phyloP scores from a whole-genome alignment of 2,888 invertebrate genomes.

The Plagiodera versicolora region DNA sequence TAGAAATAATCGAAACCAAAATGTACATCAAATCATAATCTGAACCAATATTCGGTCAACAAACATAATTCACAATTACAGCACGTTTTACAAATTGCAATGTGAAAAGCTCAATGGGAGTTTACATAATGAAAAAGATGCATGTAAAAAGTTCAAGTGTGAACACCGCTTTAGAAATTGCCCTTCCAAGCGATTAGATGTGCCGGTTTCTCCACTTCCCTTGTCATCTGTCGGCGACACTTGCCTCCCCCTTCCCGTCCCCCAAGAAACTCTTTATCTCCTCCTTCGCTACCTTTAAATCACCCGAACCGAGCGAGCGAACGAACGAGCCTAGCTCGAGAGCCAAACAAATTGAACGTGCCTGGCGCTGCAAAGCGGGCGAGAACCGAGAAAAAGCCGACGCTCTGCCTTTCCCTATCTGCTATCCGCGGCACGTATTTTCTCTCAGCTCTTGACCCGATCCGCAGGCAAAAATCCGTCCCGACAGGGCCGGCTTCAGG shows the following conservation, averaged over 20 bases:
- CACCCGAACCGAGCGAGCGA: neutral
- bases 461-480: slow-evolving; percentile 29
- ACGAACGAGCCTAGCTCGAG: too few species aligned
- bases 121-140: too few species aligned
- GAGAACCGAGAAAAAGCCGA: slow-evolving; percentile 45
- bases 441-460: slow-evolving; percentile 44
- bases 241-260: neutral
- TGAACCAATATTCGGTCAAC: too few species aligned
- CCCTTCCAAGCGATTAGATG: neutral
- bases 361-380: slow-evolving; percentile 36
- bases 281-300: slow-evolving; percentile 11
- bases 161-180: neutral
- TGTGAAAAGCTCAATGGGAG: too few species aligned
- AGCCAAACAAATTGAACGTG: slow-evolving; percentile 22
- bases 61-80: too few species aligned
- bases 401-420: too few species aligned
- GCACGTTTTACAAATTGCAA: too few species aligned
- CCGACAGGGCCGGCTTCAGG: neutral
- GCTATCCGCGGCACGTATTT: slow-evolving; percentile 48
- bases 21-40: too few species aligned
- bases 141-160: neutral
- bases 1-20: too few species aligned
- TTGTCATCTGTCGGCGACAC: neutral
- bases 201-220: neutral
- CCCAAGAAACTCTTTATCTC: neutral